Base-by-base conservation (phyloP, 2,888 invertebrate genomes). In the Dioctria rufipes region DNA sequence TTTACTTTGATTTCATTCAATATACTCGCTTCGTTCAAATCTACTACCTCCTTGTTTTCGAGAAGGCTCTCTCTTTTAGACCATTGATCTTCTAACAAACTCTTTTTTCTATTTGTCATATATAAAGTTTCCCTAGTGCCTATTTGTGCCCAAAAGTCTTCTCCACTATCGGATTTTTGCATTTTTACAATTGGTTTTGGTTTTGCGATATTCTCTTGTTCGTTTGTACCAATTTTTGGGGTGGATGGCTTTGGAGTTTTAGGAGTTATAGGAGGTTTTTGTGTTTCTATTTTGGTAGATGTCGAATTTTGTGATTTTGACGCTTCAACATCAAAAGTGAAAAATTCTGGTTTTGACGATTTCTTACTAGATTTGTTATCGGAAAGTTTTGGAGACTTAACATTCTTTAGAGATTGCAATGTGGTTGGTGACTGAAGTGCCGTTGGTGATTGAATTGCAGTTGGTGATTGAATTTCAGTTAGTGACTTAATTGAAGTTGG, bases 71-170 rank as follows among this genome's bases (percentile, higher is more conserved):
- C 84, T 0, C 84, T 73, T 69, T 84, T 84, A 11, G 84, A 49
- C 84, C 83, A 75, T 84, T 87, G 89, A 11, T 86, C 86, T 82
- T 91, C 91, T 43, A 89, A 87, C 65, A 91, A 84, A 65, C 89
- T 87, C 86, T 92, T 90, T 85, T 91, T 92, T 82, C 92, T 90
- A 84, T 91, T 91, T 78, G 88, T 88, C 86, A 92, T 90, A 85
- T 92, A 92, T 61, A 93, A 88, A n/a, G 93, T 92, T 88, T 93
- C 93, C 81, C 93, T 88, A 83, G 92, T 91, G 4, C 92, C 93
- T 82, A 93, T 92, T 88, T 90, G 91, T 42, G 91, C 90, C 93
- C 93, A 93, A 88, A 93, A 93, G 86, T 93, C 92, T 80, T 89
- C 88, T 3, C 86, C 87, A 78, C 88, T 88, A 2, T 88, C 88